Evolutionary conservation across 2,888 invertebrate genomes (phyloP), one percentile per base, ranked within the genome.

Genomic region (Metopia argyrocephala): DNA sequence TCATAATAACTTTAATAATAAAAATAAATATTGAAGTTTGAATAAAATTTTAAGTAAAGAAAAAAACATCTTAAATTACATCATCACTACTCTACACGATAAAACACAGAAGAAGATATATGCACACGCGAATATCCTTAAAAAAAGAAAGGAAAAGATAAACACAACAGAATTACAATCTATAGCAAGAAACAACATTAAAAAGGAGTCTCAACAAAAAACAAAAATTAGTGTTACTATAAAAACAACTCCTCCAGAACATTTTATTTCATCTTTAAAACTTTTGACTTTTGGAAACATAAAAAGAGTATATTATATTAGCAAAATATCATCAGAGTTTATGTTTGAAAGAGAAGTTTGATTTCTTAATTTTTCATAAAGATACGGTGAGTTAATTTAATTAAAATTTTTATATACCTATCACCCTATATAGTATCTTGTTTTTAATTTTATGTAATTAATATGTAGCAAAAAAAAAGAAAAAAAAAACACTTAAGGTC

Each of bases 401-500:
- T 48, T 20, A 9, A 56, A 23, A 20, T 50, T 50, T 21, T 27
- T 38, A 54, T 18, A 64, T 27, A 50, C 3, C 15, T 5, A 18
- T 54, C 21, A 15, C 4, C 28, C 18, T 28, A 23, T 4, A 48
- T 23, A n/a, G 12, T n/a, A 52, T 64, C 57, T 15, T 21, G 7
- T 70, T 57, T n/a, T 31, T 68, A 59, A 74, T 31, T 23, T 25
- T 48, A 18, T 59, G 3, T 59, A 28, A 38, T 46, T 73, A 57
- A 57, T 61, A 61, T 3, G 52, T 61, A 20, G 20, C 1, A 20
- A 25, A 25, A 45, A 21, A 57, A 31, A 59, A 31, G 15, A 27
- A 28, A 46, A 6, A 50, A 9, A 65, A 65, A 52, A 75, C 74
- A 74, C 78, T 78, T 78, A 81, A 81, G 81, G 81, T 81, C 81